Percentiles rank a stretch among this genome's conserved stretches.
phyloP scores from a whole-genome alignment of 2,888 invertebrate genomes.

The Lycophotia porphyrea region DNA sequence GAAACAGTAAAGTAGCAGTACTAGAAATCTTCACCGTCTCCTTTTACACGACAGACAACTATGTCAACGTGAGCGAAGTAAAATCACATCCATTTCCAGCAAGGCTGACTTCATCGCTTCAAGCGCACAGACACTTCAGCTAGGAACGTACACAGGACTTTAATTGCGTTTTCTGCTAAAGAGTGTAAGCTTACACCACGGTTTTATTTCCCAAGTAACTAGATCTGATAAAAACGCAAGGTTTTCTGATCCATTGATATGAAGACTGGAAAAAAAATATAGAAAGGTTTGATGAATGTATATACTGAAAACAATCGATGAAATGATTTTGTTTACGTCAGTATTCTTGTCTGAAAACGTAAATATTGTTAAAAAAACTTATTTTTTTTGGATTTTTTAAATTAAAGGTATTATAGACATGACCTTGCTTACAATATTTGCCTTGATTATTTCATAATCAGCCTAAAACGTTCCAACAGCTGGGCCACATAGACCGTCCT shows the following conservation, averaged over 20 bases:
- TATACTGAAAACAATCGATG: background rate
- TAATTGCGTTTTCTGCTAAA: constrained; percentile 21
- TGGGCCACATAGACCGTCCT: background rate
- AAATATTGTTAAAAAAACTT: background rate
- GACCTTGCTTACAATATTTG: background rate
- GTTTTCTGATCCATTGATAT: background rate
- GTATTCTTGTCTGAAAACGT: background rate
- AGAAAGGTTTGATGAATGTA: too few relatives aligned
- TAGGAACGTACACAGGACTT: constrained; percentile 1
- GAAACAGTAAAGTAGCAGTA: background rate
- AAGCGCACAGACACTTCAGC: constrained; percentile 26
- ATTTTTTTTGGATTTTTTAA: background rate
- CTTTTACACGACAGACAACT: constrained; percentile 56
- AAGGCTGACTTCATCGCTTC: constrained; percentile 63
- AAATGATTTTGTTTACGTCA: background rate
- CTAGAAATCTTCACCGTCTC: constrained; percentile 3
- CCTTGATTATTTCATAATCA: background rate
- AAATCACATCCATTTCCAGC: constrained; percentile 67
- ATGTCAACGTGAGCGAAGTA: constrained; percentile 63
- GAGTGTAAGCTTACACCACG: background rate
- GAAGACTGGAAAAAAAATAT: background rate
- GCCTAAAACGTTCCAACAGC: background rate
- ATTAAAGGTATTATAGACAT: background rate
- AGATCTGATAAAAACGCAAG: background rate
- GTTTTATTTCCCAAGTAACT: constrained; percentile 14